Evolutionary conservation across 2,113 vertebrate species (phyloP).

Genomic region (Halcyon malimbica): DNA sequence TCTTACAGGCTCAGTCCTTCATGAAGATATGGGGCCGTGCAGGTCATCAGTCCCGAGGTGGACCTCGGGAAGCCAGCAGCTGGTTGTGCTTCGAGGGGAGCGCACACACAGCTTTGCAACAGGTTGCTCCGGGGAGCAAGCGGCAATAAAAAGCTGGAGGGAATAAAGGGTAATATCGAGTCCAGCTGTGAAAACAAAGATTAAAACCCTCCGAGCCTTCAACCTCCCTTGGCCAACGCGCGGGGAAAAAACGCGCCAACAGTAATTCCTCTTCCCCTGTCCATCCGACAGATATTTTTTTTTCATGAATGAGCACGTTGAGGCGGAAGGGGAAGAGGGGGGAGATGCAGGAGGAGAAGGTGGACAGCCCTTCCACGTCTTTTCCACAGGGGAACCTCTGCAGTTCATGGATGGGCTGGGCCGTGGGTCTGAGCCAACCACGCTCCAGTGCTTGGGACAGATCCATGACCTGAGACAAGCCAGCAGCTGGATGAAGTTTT

Average conservation of each 20-base stretch:
- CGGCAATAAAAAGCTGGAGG: not conserved
- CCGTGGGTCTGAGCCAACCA: not conserved
- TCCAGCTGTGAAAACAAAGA: constrained; percentile 67
- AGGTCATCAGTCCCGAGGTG: rapidly evolving
- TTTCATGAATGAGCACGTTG: constrained; percentile 44
- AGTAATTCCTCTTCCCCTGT: not conserved
- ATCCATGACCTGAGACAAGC: rapidly evolving
- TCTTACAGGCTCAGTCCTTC: not conserved
- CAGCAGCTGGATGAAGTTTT: not conserved
- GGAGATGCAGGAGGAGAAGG: not conserved
- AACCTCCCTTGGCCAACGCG: not conserved
- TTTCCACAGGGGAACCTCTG: not conserved
- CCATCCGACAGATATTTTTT: not conserved
- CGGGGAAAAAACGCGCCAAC: not conserved
- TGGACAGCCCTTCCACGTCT: not conserved
- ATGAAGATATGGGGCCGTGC: rapidly evolving
- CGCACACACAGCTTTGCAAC: not conserved
- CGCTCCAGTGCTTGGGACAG: not conserved
- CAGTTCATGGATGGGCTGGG: not conserved
- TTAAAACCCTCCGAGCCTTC: not conserved
- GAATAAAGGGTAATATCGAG: not conserved
- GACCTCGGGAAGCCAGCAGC: not conserved
- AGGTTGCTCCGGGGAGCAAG: rapidly evolving
- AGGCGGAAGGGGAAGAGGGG: not conserved
- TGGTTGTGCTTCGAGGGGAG: rapidly evolving